phyloP scores from a whole-genome alignment of 2,797 vertebrate genomes.

The Enteromius anoplus region DNA sequence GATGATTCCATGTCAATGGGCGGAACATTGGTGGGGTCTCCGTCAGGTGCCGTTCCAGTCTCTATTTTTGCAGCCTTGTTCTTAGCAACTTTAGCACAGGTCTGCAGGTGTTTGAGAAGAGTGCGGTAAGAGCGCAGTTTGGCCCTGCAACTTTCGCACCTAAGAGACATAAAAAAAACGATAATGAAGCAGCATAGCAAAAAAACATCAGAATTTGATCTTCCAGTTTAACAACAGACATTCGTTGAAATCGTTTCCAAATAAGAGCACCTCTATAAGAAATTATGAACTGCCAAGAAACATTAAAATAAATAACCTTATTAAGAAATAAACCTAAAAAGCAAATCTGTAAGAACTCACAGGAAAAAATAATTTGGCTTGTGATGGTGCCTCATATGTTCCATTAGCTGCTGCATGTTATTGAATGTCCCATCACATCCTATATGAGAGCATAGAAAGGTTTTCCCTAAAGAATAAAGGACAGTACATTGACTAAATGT shows the following conservation, averaged over 20 bases:
- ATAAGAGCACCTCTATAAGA: background rate
- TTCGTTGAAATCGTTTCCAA: background rate
- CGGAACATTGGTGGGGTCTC: slow-evolving; percentile 43
- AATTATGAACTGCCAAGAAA: background rate
- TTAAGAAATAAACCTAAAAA: background rate
- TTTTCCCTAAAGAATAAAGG: slow-evolving; percentile 79
- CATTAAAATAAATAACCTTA: background rate
- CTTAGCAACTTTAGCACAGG: slow-evolving; percentile 86
- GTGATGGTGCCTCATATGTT: slow-evolving; percentile 90
- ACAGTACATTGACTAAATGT: background rate
- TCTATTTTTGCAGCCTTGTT: slow-evolving; percentile 67
- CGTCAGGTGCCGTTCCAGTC: slow-evolving; percentile 12
- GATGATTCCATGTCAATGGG: slow-evolving; percentile 57
- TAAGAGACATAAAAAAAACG: slow-evolving; percentile 50
- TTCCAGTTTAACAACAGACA: no score
- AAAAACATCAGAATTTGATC: background rate
- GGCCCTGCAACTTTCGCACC: slow-evolving; percentile 92
- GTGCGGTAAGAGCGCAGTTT: slow-evolving; percentile 90
- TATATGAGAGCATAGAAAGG: slow-evolving; percentile 80
- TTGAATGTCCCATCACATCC: slow-evolving; percentile 85
- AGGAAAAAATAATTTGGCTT: slow-evolving; percentile 94
- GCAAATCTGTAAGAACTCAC: slow-evolving; percentile 74
- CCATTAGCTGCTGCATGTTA: slow-evolving; percentile 93
- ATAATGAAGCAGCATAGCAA: background rate
- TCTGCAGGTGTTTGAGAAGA: slow-evolving; percentile 92